phyloP scores from a whole-genome alignment of 2,113 vertebrate genomes.

The Orientallactaga bullata region DNA sequence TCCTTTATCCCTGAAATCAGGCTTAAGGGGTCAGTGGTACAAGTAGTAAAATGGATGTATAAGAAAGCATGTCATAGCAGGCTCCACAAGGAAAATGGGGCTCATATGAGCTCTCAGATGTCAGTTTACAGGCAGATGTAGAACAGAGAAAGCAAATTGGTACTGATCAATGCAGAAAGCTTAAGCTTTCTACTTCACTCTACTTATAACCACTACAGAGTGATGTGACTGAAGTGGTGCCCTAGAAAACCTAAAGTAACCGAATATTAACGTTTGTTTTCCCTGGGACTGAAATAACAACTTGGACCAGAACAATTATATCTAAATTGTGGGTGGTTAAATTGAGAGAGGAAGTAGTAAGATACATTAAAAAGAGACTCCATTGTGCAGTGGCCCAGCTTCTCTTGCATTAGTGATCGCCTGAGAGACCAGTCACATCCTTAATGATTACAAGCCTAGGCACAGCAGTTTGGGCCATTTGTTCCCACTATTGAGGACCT shows the following conservation, averaged over 20 bases:
- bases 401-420: neutral
- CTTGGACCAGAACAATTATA: constrained; percentile 22
- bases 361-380: neutral
- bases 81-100: constrained; percentile 3
- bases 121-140: constrained; percentile 43
- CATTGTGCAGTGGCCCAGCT: neutral
- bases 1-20: constrained; percentile 21
- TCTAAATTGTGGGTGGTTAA: constrained; percentile 17
- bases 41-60: constrained; percentile 46
- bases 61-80: neutral
- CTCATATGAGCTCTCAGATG: constrained; percentile 3
- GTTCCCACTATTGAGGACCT: constrained; percentile 60
- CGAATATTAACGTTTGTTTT: constrained; percentile 37
- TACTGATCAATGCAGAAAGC: constrained; percentile 25
- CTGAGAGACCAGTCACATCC: constrained; percentile 35
- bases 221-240: constrained; percentile 14
- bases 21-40: neutral
- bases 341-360: neutral
- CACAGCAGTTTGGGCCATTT: constrained; percentile 59
- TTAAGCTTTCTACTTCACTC: constrained; percentile 4
- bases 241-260: constrained; percentile 55
- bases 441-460: constrained; percentile 53
- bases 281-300: constrained; percentile 40
- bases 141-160: constrained; percentile 39
- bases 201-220: constrained; percentile 29